Conservation (phyloP, 1,140 invertebrate genomes). For the Hetaerina americana region DNA sequence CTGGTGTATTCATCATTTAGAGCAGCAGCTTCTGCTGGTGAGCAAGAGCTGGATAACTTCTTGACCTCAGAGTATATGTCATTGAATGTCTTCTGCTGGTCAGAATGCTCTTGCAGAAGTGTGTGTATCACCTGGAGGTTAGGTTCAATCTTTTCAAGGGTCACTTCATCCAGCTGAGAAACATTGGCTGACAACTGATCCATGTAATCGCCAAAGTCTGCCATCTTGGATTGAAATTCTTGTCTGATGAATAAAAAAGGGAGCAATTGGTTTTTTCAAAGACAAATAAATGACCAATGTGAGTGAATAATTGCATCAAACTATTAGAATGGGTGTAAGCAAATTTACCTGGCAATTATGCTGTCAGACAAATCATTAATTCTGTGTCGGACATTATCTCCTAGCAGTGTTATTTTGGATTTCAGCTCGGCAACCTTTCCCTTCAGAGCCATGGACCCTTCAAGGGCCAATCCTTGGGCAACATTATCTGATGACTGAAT, state of each 20-base stretch:
- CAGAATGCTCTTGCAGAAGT: slow-evolving; percentile 64
- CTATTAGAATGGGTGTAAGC: no score
- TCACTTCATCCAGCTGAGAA: slow-evolving; percentile 64
- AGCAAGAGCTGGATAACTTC: slow-evolving; percentile 49
- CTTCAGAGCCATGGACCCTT: slow-evolving; percentile 58
- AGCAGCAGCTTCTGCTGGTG: slow-evolving; percentile 52
- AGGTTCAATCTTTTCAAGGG: slow-evolving; percentile 61
- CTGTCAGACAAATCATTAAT: slow-evolving; percentile 69
- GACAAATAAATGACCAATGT: neutral
- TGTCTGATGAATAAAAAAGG: slow-evolving; percentile 34
- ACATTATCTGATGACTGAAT: slow-evolving; percentile 68
- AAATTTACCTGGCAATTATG: slow-evolving; percentile 41
- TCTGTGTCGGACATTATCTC: slow-evolving; percentile 54
- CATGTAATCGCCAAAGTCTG: slow-evolving; percentile 74
- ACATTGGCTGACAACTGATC: slow-evolving; percentile 58
- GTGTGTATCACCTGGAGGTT: slow-evolving; percentile 65
- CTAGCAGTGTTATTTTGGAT: slow-evolving; percentile 48
- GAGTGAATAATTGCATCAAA: neutral
- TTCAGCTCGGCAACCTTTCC: slow-evolving; percentile 58
- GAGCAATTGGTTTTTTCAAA: slow-evolving; percentile 2
- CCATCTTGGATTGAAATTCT: slow-evolving; percentile 70
- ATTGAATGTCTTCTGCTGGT: slow-evolving; percentile 58
- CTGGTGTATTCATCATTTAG: slow-evolving; percentile 59
- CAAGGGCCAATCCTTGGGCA: slow-evolving; percentile 55
- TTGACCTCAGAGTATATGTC: slow-evolving; percentile 72